phyloP scores from a whole-genome alignment of 1,140 invertebrate genomes.

The Bombus cullumanus region DNA sequence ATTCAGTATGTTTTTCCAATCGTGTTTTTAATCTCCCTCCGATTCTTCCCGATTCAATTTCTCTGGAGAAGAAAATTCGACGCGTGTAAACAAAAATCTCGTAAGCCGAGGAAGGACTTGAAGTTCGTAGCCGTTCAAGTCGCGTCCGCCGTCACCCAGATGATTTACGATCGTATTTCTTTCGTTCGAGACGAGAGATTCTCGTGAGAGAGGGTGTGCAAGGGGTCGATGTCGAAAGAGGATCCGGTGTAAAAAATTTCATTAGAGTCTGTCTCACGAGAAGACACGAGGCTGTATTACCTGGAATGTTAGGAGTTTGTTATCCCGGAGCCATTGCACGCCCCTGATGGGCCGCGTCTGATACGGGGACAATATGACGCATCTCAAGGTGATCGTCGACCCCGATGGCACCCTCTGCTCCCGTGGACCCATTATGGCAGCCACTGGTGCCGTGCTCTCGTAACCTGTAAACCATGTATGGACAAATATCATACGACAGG shows the following conservation, averaged over 20 bases:
- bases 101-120: no score
- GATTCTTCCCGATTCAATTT: no score
- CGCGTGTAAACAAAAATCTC: conserved; percentile 13
- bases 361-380: conserved; percentile 81
- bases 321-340: conserved; percentile 81
- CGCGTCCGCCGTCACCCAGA: not conserved
- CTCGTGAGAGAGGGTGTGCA: not conserved
- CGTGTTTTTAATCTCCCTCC: not conserved
- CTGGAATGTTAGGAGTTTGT: conserved; percentile 82
- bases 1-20: not conserved
- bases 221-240: not conserved
- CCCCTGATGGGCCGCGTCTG: conserved; percentile 79
- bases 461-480: conserved; percentile 77
- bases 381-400: conserved; percentile 81
- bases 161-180: conserved; percentile 38
- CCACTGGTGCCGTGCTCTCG: conserved; percentile 80
- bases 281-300: conserved; percentile 60
- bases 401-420: conserved; percentile 80
- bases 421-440: conserved; percentile 80
- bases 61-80: not conserved
- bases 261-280: conserved; percentile 41
- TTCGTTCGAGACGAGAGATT: conserved; percentile 9
- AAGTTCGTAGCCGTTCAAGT: not conserved
- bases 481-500: conserved; percentile 62
- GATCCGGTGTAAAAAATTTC: conserved; percentile 55